Base-by-base conservation (phyloP, 2,113 vertebrate genomes). In the Aix galericulata region DNA sequence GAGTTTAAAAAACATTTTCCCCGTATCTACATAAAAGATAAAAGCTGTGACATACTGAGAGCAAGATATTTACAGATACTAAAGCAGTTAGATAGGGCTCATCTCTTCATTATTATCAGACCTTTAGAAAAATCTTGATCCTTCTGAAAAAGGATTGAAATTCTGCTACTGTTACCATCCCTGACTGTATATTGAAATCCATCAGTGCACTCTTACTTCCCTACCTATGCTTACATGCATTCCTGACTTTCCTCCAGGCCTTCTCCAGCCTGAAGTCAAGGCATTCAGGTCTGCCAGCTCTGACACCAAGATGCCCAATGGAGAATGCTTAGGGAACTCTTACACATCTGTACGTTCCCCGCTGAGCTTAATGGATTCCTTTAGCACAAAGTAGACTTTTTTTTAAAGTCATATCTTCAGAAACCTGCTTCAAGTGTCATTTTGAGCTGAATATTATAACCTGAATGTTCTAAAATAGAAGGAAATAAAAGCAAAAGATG, bases 401-500 rank as follows among this genome's bases (percentile, higher is more conserved):
- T 53, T 38, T 34, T 20, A 56, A 34, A 69, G 63, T 55, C 66
- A 76, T 64, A 77, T 12, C 86, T 46, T 81, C 73, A 62, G 53
- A 50, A 48, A 74, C 6, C 22, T 38, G 50, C 87, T 80, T 46
- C 76, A 22, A 80, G 34, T 32, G 67, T 87, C 87, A 74, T 92
- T 92, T 53, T 82, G 42, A 91, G 85, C 82, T 91, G 89, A 94
- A 89, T 72, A 10, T 80, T 84, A 14, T 58, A 79, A 79, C 58
- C 29, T 34, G 81, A 44, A 67, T 79, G 76, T 31, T 95, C 96
- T 59, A 72, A 79, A 96, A 89, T 52, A 90, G 93, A 73, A 86
- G 72, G 93, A 89, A 91, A 89, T 77, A 67, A 68, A 94, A 91
- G 95, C 80, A 86, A 92, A 77, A n/a, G 50, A 89, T 92, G 82